Conservation (phyloP, 1,140 invertebrate species). For the Pogonognathellus flavescens region DNA sequence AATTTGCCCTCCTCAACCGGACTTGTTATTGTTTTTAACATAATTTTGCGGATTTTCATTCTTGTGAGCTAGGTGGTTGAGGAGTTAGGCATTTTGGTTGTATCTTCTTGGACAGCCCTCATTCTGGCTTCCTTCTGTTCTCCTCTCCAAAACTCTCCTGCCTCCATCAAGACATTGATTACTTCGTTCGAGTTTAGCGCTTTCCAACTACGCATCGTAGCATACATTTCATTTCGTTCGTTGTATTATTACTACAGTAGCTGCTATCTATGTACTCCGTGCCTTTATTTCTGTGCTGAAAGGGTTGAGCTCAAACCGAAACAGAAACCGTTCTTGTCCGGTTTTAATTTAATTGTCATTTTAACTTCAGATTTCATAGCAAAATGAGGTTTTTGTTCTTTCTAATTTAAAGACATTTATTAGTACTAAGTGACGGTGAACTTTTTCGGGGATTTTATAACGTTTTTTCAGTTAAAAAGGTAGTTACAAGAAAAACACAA, state of each 20-base stretch:
- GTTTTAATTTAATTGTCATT: background rate
- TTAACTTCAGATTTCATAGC: background rate
- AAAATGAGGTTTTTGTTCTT: too few species aligned
- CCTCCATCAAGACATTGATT: slow-evolving; percentile 42
- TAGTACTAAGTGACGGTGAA: background rate
- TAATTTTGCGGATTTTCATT: slow-evolving; percentile 35
- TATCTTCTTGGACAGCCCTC: slow-evolving; percentile 24
- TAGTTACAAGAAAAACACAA: too few species aligned
- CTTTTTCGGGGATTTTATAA: background rate
- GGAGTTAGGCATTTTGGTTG: background rate
- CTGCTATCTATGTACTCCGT: background rate
- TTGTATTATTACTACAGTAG: background rate
- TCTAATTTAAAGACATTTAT: too few species aligned
- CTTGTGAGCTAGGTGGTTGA: slow-evolving; percentile 4
- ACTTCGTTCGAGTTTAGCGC: slow-evolving; percentile 28
- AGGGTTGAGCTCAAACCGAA: too few species aligned
- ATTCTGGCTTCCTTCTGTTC: slow-evolving; percentile 38
- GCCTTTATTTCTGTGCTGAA: background rate
- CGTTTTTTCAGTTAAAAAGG: background rate
- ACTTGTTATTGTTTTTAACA: slow-evolving; percentile 23
- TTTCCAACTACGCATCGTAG: slow-evolving; percentile 1
- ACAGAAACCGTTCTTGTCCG: slow-evolving; percentile 15
- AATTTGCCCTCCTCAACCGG: background rate
- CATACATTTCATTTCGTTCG: background rate
- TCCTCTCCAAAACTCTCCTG: background rate